These are phyloP conservation scores for Xiphorhynchus elegans DNA, from an alignment of 2,113 vertebrate species.

Conservation along the genomic window DNA sequence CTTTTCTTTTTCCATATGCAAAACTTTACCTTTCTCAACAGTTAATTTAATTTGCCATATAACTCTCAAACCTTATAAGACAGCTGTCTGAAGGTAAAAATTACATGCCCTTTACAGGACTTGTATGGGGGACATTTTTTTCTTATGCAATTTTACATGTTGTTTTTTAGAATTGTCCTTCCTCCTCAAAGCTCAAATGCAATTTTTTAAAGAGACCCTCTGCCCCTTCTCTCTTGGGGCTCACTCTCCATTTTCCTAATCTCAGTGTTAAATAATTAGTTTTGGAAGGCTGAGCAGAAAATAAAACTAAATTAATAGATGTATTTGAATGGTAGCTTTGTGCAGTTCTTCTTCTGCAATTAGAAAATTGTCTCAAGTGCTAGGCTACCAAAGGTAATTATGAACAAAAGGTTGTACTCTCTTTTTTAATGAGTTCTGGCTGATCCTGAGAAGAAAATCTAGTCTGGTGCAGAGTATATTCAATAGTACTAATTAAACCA, in stretches of 20 bases:
- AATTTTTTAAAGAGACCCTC: background rate
- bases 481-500: slow-evolving; percentile 22
- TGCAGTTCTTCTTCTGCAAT: slow-evolving; percentile 40
- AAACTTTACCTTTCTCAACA: background rate
- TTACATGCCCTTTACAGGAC: background rate
- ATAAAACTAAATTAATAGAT: slow-evolving; percentile 62
- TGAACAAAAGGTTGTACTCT: slow-evolving; percentile 38
- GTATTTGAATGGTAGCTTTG: slow-evolving; percentile 30
- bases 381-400: slow-evolving; percentile 57
- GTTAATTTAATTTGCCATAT: background rate
- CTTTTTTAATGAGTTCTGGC: slow-evolving; percentile 62
- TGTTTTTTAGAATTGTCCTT: background rate
- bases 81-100: background rate
- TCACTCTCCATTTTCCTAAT: slow-evolving; percentile 4
- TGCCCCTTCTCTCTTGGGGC: background rate
- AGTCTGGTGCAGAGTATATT: background rate
- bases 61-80: background rate
- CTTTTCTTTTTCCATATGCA: background rate
- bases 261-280: slow-evolving; percentile 57
- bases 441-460: background rate
- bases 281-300: slow-evolving; percentile 56
- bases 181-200: background rate
- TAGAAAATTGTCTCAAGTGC: slow-evolving; percentile 58
- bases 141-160: background rate
- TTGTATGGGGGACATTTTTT: background rate